Percentiles rank a stretch among this genome's conserved stretches.
Conservation (phyloP, 2,113 vertebrate genomes). For the Glareola pratincola region DNA sequence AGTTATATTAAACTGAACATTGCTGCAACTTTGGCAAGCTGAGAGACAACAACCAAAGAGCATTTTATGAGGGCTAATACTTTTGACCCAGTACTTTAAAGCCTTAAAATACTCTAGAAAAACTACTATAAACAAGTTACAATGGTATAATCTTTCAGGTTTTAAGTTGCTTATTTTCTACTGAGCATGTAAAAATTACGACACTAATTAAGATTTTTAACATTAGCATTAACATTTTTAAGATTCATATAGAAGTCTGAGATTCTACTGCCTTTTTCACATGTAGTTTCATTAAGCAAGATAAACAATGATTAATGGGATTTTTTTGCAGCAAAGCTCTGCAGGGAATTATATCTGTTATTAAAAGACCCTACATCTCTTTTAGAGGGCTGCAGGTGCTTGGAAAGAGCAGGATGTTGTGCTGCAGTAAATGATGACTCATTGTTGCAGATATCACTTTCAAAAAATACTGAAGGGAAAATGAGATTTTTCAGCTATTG, state of each 20-base stretch:
- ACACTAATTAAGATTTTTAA: background rate
- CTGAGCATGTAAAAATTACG: background rate
- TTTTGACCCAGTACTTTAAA: background rate
- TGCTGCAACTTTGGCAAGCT: background rate
- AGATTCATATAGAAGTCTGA: background rate
- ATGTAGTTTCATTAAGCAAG: slow-evolving; percentile 7
- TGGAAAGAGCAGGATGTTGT: slow-evolving; percentile 34
- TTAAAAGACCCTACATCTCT: background rate
- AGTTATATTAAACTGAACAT: background rate
- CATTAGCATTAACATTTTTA: background rate
- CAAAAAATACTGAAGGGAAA: slow-evolving; percentile 22
- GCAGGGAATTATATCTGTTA: background rate
- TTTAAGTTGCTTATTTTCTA: background rate
- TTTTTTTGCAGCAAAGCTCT: background rate
- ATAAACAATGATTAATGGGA: background rate
- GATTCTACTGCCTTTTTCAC: background rate
- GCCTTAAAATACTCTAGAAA: background rate
- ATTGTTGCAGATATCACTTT: slow-evolving; percentile 71
- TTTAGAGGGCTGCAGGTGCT: slow-evolving; percentile 29
- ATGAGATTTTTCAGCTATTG: slow-evolving; percentile 45
- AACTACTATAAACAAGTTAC: background rate
- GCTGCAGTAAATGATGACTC: slow-evolving; percentile 77
- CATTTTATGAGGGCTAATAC: background rate
- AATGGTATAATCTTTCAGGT: background rate
- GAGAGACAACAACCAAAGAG: background rate